Base-by-base conservation (phyloP, 2,888 invertebrate species). In the Tromatobia lineatoria region DNA sequence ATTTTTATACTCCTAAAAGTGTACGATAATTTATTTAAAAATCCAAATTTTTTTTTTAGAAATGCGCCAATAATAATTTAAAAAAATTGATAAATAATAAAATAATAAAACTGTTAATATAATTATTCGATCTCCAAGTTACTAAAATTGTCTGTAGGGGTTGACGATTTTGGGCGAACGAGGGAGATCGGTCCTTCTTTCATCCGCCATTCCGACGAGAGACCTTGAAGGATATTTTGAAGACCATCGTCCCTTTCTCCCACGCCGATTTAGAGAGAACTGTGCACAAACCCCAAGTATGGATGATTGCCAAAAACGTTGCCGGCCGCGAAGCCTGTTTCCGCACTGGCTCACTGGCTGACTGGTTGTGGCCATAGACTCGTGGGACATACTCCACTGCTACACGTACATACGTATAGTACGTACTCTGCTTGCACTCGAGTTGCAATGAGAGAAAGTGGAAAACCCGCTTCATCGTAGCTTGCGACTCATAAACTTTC, bases 261-360 rank as follows among this genome's bases (percentile, higher is more conserved):
- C 66, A 15, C 13, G 57, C 29, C 47, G 45, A 23, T 66, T 20
- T 20, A 59, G 47, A 4, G 59, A 45, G 13, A n/a, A 23, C 45
- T 25, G 29, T 50, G 18, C 70, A 20, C 29, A 34, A n/a, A 57
- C 29, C 61, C 29, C 18, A 50, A 20, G 25, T 69, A 67, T 77
- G 83, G 83, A 80, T 61, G 77, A 77, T 77, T 84, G 83, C 83
- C 83, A 84, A 84, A 84, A 84, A 74, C 64, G 73, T 80, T 80
- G 71, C 54, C 45, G 42, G 34, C 76, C 54, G 75, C 54, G 64
- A 83, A 71, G 54, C 71, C 77, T 67, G 77, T 76, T 73, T 80
- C 76, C 76, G 69, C 52, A 61, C 77, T 59, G 75, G 71, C 54
- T 76, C 64, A 69, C 74, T 73, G 69, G 61, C 61, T 82, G 82